Conservation (phyloP, 1,140 invertebrate species). For the Phymorhynchus buccinoides region DNA sequence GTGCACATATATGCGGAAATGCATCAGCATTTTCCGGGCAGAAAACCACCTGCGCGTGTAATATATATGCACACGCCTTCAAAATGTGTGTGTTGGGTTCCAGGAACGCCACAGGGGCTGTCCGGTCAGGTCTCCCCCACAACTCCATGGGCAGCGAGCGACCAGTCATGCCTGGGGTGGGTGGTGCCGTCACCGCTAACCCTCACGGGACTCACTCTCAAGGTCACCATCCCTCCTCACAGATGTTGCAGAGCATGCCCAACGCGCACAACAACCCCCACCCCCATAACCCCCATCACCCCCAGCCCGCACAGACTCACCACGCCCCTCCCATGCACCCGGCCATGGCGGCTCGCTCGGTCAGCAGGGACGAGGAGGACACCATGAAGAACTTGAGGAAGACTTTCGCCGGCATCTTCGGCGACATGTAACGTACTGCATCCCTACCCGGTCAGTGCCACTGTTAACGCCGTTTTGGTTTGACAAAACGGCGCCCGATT, state of each 20-base stretch:
- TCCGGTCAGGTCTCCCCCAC: not conserved
- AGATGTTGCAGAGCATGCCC: conserved; percentile 35
- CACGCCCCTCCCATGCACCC: conserved; percentile 41
- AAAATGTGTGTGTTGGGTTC: too few relatives aligned
- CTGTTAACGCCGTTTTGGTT: too few relatives aligned
- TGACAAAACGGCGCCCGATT: too few relatives aligned
- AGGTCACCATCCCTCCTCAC: conserved; percentile 28
- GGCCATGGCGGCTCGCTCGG: conserved; percentile 43
- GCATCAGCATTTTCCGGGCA: too few relatives aligned
- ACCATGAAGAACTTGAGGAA: conserved; percentile 98
- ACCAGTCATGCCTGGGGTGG: not conserved
- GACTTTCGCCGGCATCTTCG: conserved; percentile 98
- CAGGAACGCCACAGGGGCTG: not conserved
- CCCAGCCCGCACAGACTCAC: not conserved
- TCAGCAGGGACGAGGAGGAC: conserved; percentile 87
- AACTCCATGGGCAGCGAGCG: conserved; percentile 26
- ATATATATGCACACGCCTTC: too few relatives aligned
- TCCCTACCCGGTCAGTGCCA: too few relatives aligned
- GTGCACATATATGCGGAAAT: too few relatives aligned
- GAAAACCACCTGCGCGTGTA: too few relatives aligned
- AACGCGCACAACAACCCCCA: conserved; percentile 40
- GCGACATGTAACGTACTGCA: conserved; percentile 84
- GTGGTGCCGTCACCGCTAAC: not conserved
- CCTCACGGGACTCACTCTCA: not conserved
- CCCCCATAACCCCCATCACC: conserved; percentile 36